A percentile compares a stretch with the other conserved stretches of the same genome.
phyloP scores from a whole-genome alignment of 30 jellyfish, hydroid and myxozoan species.

The Mastigias papua region DNA sequence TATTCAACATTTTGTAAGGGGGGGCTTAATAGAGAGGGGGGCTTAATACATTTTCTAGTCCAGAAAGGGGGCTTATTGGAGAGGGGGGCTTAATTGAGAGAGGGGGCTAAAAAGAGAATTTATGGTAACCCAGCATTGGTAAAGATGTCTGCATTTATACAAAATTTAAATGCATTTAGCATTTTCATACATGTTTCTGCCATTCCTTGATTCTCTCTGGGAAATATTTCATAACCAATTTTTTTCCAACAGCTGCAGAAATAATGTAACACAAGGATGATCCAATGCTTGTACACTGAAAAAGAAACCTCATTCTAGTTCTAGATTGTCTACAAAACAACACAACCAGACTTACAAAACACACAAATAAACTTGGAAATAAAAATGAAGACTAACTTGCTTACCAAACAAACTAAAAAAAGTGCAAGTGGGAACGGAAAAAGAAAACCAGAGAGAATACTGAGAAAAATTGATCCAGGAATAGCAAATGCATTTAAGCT shows the following conservation, averaged over 20 bases:
- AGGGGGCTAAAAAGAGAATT: too few species aligned
- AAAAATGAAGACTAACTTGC: not conserved
- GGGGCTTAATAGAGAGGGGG: too few species aligned
- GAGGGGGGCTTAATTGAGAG: too few species aligned
- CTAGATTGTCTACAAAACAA: not conserved
- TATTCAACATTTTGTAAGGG: too few species aligned
- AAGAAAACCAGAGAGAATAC: constrained; percentile 88
- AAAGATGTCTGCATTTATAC: too few species aligned
- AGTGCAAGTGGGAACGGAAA: constrained; percentile 92
- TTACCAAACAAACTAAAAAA: constrained; percentile 82
- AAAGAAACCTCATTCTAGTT: not conserved
- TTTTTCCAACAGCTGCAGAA: constrained; percentile 85
- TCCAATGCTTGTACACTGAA: constrained; percentile 91
- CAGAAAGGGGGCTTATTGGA: too few species aligned
- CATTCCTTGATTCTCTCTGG: constrained; percentile 80
- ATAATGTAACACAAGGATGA: constrained; percentile 85
- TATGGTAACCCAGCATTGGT: too few species aligned
- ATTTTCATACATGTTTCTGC: constrained; percentile 74
- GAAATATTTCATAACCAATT: constrained; percentile 73
- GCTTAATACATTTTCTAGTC: too few species aligned
- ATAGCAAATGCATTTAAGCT: constrained; percentile 91
- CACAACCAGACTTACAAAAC: not conserved
- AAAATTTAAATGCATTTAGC: too few species aligned
- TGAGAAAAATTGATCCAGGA: constrained; percentile 93
- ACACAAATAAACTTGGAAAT: not conserved